Evolutionary conservation across 2,888 invertebrate species (phyloP).

Genomic region (Sicus ferrugineus): DNA sequence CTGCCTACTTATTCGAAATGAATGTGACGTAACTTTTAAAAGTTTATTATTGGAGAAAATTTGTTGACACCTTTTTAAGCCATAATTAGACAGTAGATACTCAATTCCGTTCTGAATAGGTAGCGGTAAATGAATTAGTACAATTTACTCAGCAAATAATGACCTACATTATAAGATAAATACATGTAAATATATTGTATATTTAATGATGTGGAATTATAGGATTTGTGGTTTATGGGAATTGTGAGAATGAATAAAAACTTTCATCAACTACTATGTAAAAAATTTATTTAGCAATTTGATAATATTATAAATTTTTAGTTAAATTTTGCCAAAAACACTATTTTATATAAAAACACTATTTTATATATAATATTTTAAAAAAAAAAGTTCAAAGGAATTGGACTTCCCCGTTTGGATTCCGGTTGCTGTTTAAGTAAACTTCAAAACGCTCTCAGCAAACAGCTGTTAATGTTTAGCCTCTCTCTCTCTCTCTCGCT

Average conservation of each 20-base stretch:
- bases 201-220: no score
- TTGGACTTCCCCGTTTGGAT: background rate
- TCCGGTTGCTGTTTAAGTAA: background rate
- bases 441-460: background rate
- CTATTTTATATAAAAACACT: background rate
- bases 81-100: background rate
- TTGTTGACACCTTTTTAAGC: background rate
- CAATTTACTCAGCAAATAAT: background rate
- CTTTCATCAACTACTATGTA: no score
- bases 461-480: background rate
- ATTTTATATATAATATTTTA: background rate
- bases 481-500: background rate
- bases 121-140: background rate
- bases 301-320: no score
- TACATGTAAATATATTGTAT: no score
- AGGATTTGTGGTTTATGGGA: no score
- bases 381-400: constrained; percentile 6
- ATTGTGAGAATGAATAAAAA: no score
- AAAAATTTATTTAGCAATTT: no score
- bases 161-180: no score
- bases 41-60: background rate
- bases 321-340: no score
- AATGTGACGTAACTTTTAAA: no score
- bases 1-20: background rate
- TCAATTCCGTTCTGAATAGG: background rate